These are phyloP conservation scores for Patella pellucida DNA, from an alignment of 2,888 invertebrate species.

Conservation along the genomic window DNA sequence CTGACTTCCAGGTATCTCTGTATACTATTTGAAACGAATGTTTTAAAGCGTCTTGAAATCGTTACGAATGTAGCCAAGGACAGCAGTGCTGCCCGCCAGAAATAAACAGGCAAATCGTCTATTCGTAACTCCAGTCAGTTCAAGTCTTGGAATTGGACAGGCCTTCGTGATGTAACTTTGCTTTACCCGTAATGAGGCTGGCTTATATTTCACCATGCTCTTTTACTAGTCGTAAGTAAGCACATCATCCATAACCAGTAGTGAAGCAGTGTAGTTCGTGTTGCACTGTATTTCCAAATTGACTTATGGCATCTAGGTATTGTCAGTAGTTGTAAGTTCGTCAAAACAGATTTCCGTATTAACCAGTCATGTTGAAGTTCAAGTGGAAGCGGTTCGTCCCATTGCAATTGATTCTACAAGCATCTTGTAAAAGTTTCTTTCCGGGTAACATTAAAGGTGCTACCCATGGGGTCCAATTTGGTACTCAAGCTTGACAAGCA, in stretches of 20 bases:
- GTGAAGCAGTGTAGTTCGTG: slow-evolving; percentile 29
- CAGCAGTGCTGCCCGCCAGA: too few relatives aligned
- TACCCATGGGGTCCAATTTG: slow-evolving; percentile 41
- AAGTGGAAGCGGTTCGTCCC: slow-evolving; percentile 34
- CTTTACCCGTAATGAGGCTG: slow-evolving; percentile 28
- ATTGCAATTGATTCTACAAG: slow-evolving; percentile 24
- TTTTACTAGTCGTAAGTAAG: slow-evolving; percentile 17
- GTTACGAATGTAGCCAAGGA: slow-evolving; percentile 35
- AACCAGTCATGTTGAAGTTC: slow-evolving; percentile 18
- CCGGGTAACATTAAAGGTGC: slow-evolving; percentile 32
- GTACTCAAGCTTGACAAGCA: slow-evolving; percentile 35
- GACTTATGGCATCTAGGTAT: slow-evolving; percentile 25
- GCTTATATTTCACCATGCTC: slow-evolving; percentile 22
- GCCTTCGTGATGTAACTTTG: slow-evolving; percentile 25
- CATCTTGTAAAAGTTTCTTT: slow-evolving; percentile 33
- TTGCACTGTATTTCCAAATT: slow-evolving; percentile 19
- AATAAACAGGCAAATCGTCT: too few relatives aligned
- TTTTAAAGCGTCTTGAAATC: slow-evolving; percentile 26
- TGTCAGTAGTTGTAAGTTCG: slow-evolving; percentile 19
- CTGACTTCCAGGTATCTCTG: slow-evolving; percentile 21
- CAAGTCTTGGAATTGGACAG: slow-evolving; percentile 27
- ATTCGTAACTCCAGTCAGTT: slow-evolving; percentile 13
- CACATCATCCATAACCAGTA: slow-evolving; percentile 14
- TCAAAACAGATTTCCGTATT: slow-evolving; percentile 21
- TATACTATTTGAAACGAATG: slow-evolving; percentile 34